phyloP scores from a whole-genome alignment of 2,113 vertebrate species.

The Suricata suricatta region DNA sequence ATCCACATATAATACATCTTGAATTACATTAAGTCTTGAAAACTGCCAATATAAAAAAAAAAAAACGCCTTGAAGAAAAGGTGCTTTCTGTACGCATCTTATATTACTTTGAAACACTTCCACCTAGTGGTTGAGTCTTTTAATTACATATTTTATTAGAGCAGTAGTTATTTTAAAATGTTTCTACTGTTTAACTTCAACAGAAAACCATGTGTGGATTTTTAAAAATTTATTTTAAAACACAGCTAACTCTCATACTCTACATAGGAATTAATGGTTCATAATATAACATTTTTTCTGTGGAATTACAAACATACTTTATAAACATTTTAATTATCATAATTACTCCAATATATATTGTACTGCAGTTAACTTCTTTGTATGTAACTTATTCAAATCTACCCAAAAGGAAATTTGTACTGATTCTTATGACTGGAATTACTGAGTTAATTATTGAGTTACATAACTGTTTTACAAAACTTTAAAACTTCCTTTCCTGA shows the following conservation, averaged over 20 bases:
- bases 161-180: not conserved
- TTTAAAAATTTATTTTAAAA: not conserved
- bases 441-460: not conserved
- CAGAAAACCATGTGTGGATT: not conserved
- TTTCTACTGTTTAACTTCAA: not conserved
- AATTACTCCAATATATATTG: not conserved
- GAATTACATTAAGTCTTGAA: not conserved
- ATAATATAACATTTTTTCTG: not conserved
- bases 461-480: not conserved
- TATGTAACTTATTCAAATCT: not conserved
- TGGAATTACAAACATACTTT: not conserved
- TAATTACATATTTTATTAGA: conserved; percentile 34
- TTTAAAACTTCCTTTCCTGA: not conserved
- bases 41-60: not conserved
- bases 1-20: not conserved
- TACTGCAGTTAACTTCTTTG: not conserved
- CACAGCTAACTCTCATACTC: not conserved
- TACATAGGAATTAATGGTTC: not conserved
- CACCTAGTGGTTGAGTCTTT: conserved; percentile 58
- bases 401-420: not conserved
- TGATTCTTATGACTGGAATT: not conserved
- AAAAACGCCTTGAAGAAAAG: not conserved
- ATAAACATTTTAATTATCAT: not conserved
- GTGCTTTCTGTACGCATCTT: too few relatives aligned
- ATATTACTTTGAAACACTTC: conserved; percentile 49